These are phyloP conservation scores for Gymnocephalus cernua DNA, from an alignment of 2,113 vertebrate genomes.

Conservation along the genomic window DNA sequence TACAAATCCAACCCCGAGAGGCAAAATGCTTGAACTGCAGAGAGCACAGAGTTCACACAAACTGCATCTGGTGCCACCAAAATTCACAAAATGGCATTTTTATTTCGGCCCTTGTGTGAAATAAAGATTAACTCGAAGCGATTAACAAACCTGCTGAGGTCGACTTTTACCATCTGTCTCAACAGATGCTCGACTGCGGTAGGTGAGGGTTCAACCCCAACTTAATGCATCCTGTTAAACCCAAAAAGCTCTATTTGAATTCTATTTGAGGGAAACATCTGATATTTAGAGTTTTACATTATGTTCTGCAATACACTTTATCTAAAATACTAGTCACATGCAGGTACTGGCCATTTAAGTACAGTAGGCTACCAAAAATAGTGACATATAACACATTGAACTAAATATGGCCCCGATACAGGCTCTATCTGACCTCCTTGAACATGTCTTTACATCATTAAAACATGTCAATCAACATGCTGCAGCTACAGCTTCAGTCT, in stretches of 20 bases:
- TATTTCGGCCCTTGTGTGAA: not conserved
- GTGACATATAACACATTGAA: no score
- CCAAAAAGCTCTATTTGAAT: conserved; percentile 4
- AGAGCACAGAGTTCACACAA: not conserved
- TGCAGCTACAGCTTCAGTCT: no score
- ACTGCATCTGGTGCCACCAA: not conserved
- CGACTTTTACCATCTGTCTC: conserved; percentile 55
- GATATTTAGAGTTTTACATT: not conserved
- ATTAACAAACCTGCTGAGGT: conserved; percentile 58
- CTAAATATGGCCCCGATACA: no score
- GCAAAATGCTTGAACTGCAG: not conserved
- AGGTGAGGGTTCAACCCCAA: conserved; percentile 47
- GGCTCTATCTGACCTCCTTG: no score
- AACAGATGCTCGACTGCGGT: conserved; percentile 46
- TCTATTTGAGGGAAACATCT: not conserved
- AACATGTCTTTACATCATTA: no score
- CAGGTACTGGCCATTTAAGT: no score
- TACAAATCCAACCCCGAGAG: conserved; percentile 29
- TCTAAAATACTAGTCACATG: no score
- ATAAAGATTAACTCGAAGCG: conserved; percentile 49
- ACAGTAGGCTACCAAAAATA: no score
- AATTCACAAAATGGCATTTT: not conserved
- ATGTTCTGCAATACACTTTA: not conserved
- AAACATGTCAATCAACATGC: no score
- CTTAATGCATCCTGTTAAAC: conserved; percentile 32